Evolutionary conservation across 2,113 vertebrate genomes (phyloP).

Genomic region (Prietella phreatophila): DNA sequence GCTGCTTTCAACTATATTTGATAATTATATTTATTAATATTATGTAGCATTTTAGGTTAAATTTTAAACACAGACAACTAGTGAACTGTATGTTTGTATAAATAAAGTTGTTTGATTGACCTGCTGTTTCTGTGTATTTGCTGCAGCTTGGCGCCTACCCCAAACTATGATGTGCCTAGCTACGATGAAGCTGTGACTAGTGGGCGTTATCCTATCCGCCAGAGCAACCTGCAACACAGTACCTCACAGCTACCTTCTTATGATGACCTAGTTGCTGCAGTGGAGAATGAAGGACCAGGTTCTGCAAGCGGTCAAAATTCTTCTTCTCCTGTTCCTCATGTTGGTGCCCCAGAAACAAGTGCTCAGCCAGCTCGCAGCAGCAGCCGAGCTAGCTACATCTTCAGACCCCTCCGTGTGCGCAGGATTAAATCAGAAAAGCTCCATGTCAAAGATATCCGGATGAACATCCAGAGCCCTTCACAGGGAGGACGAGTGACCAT

Average conservation of each 20-base stretch:
- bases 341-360: background rate
- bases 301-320: slow-evolving; percentile 37
- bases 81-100: background rate
- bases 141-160: slow-evolving; percentile 50
- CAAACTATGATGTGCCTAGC: slow-evolving; percentile 76
- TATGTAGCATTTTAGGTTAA: background rate
- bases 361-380: slow-evolving; percentile 63
- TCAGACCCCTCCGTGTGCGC: slow-evolving; percentile 84
- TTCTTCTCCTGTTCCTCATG: slow-evolving; percentile 8
- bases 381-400: slow-evolving; percentile 78
- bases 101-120: background rate
- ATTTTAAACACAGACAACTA: background rate
- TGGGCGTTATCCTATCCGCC: slow-evolving; percentile 65
- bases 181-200: slow-evolving; percentile 89
- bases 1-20: too few species aligned
- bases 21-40: background rate
- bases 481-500: slow-evolving; percentile 72
- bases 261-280: slow-evolving; percentile 81
- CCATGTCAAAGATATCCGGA: slow-evolving; percentile 84
- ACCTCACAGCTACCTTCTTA: slow-evolving; percentile 90
- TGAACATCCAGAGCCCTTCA: slow-evolving; percentile 71
- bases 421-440: slow-evolving; percentile 94
- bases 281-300: slow-evolving; percentile 64
- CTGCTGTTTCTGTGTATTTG: background rate
- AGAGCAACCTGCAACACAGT: slow-evolving; percentile 73